Evolutionary conservation across 2,797 vertebrate genomes (phyloP).

Genomic region (Rallus crepitans): DNA sequence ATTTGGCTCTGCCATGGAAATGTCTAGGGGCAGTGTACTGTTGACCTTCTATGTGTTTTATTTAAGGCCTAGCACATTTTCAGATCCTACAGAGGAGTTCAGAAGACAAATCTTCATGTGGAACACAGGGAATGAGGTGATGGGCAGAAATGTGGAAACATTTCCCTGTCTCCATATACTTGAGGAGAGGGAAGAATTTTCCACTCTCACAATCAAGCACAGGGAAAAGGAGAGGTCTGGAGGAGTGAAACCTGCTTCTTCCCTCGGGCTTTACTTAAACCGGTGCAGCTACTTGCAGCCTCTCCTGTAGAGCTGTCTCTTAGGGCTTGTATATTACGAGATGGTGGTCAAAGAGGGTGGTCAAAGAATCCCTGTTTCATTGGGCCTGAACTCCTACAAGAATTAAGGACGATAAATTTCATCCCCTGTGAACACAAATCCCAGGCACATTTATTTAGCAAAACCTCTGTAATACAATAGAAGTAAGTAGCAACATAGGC

Average conservation of each 20-base stretch:
- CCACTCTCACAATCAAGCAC: background rate
- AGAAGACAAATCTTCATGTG: background rate
- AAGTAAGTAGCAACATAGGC: background rate
- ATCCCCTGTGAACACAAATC: background rate
- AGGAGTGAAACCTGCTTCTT: background rate
- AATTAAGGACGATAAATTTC: background rate
- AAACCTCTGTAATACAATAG: background rate
- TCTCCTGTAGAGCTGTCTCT: background rate
- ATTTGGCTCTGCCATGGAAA: background rate
- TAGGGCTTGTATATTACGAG: background rate
- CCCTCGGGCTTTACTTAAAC: background rate
- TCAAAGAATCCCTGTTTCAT: background rate
- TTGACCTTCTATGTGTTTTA: slow-evolving; percentile 8
- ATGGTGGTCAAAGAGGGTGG: background rate
- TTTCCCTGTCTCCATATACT: background rate
- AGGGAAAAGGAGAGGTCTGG: background rate
- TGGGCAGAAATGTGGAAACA: slow-evolving; percentile 1
- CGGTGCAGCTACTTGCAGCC: background rate
- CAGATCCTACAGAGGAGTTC: background rate
- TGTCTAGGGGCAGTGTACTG: background rate
- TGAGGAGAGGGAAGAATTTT: background rate
- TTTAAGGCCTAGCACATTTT: slow-evolving; percentile 7
- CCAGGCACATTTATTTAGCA: background rate
- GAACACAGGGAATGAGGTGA: background rate
- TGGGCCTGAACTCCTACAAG: background rate